phyloP scores from a whole-genome alignment of 2,113 vertebrate species.

The Piprites chloris region DNA sequence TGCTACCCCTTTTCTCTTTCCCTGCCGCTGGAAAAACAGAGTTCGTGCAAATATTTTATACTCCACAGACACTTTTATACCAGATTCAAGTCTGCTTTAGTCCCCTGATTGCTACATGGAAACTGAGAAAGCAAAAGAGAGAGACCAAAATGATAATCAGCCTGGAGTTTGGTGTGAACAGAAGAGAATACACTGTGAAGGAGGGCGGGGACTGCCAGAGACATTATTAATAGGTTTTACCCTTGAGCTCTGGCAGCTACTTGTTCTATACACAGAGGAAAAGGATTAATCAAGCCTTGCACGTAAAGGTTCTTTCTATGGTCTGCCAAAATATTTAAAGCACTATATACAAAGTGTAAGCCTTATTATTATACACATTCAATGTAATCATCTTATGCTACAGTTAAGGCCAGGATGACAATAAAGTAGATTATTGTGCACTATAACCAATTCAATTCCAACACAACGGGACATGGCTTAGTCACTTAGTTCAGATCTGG shows the following conservation, averaged over 20 bases:
- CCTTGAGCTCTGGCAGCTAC: constrained; percentile 59
- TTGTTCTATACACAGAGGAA: constrained; percentile 56
- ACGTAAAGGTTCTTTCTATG: constrained; percentile 56
- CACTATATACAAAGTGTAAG: constrained; percentile 56
- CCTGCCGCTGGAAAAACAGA: neutral
- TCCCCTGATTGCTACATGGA: neutral
- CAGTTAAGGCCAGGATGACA: constrained; percentile 56
- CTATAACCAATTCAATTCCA: constrained; percentile 49
- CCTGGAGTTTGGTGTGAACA: constrained; percentile 1
- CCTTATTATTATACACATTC: constrained; percentile 55
- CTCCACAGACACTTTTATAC: neutral
- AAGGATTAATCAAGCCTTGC: constrained; percentile 63
- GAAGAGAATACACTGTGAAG: constrained; percentile 21
- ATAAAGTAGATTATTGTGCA: constrained; percentile 41
- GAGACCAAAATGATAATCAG: constrained; percentile 10
- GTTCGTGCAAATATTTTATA: neutral
- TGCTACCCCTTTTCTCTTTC: neutral
- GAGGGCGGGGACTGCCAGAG: constrained; percentile 32
- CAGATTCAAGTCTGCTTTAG: neutral
- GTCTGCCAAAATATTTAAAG: constrained; percentile 67
- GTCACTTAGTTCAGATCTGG: constrained; percentile 38
- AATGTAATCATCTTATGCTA: constrained; percentile 59
- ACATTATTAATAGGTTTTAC: constrained; percentile 60
- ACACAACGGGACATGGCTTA: constrained; percentile 38
- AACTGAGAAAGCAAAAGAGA: constrained; percentile 10